Base-by-base conservation (phyloP, 2,888 invertebrate species). In the Phragmatobia fuliginosa region DNA sequence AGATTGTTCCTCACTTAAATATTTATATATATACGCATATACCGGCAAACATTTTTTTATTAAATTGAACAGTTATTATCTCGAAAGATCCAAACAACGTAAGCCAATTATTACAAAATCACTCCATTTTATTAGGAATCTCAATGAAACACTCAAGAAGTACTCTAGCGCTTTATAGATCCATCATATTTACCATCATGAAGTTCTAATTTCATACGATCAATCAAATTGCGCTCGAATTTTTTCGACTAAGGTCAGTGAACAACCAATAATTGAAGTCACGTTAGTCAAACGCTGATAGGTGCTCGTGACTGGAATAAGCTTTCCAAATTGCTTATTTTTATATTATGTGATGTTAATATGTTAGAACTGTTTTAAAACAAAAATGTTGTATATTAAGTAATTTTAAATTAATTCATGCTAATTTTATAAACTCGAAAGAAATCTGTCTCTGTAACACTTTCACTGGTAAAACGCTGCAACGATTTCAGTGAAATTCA, bases 201-300 rank as follows among this genome's bases (percentile, higher is more conserved):
- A 49, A 11, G 14, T 14, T 52, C 14, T 25, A 52, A 52, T 52
- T 52, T 25, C 52, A 25, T 11, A 25, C 45, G n/a, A 49, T 49
- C n/a, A 49, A 49, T 49, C 45, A n/a, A 49, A 49, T 49, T 49
- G 45, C n/a, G 45, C 45, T 49, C 10, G 45, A 49, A 49, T 49
- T 49, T 10, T 52, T 25, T 25, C 52, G 25, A 52, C 25, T 25
- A 52, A 52, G 52, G 52, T 52, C 52, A 52, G 14, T 25, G 52
- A n/a, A 49, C n/a, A 21, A 49, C 45, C 45, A 49, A 49, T 49
- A 49, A 49, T n/a, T 10, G 45, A 45, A 21, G 45, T 49, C 45
- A 49, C 45, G 21, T 49, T 49, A 49, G 45, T 21, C n/a, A 7
- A 49, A 8, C 45, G 18, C 10, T 49, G n/a, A 49, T 49, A 21